These are phyloP conservation scores for Criorhina ranunculi DNA, from an alignment of 2,888 invertebrate genomes.

Conservation along the genomic window DNA sequence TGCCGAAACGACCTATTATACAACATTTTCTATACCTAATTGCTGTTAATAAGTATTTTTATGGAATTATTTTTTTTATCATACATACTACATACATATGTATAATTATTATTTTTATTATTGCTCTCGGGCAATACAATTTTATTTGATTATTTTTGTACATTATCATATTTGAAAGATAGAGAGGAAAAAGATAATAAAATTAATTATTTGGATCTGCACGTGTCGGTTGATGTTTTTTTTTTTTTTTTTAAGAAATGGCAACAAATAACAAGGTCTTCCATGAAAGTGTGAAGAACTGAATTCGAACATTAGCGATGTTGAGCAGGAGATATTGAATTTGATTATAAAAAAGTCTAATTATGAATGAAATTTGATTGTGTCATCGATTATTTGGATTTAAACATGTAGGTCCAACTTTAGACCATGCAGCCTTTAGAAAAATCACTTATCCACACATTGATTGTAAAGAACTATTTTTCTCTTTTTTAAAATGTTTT, in stretches of 20 bases:
- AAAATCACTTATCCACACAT: too few species aligned
- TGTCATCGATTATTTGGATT: too few species aligned
- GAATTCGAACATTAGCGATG: too few species aligned
- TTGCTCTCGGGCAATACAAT: slow-evolving; percentile 58
- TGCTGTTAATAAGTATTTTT: slow-evolving; percentile 72
- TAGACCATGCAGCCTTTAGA: too few species aligned
- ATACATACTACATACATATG: slow-evolving; percentile 4
- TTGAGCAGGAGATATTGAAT: too few species aligned
- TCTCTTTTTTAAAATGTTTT: too few species aligned
- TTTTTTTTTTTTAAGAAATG: not conserved
- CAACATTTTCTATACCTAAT: slow-evolving; percentile 73
- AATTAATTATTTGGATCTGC: slow-evolving; percentile 65
- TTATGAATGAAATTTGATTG: too few species aligned
- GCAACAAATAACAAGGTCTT: too few species aligned
- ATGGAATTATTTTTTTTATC: slow-evolving; percentile 55
- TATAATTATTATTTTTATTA: slow-evolving; percentile 63
- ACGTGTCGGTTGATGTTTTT: slow-evolving; percentile 38
- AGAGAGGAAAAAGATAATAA: slow-evolving; percentile 49
- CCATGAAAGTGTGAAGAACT: too few species aligned
- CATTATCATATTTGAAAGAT: slow-evolving; percentile 52
- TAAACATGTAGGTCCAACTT: too few species aligned
- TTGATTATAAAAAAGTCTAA: too few species aligned
- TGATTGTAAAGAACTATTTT: too few species aligned
- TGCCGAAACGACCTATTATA: slow-evolving; percentile 68
- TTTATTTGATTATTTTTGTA: slow-evolving; percentile 70